Evolutionary conservation across 2,797 vertebrate species (phyloP), one percentile per base, ranked within the genome.

Genomic region (Danio kyathit): DNA sequence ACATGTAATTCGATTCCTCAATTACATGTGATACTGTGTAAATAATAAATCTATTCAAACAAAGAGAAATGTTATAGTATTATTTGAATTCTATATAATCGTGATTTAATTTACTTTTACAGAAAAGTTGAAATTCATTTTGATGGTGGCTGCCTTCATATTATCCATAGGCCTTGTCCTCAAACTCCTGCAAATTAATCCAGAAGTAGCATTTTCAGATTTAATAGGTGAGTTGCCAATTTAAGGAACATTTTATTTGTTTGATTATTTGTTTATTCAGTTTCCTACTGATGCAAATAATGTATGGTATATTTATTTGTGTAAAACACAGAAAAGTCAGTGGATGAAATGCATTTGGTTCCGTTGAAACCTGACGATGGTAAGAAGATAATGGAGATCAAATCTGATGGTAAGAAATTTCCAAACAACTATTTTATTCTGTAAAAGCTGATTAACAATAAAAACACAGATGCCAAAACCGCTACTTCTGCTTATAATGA

Each of bases 161-260:
- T 52, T 77, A 38, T 76, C 49, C 13, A 3, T 60, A 67, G 17
- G 52, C 46, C 29, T 84, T 19, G 11, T 49, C n/a, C 21, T 76
- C 52, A 81, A 38, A 38, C 59, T 64, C n/a, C 49, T 80, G 60
- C 44, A 72, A 21, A 41, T 11, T 2, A 52, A 40, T 19, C 6
- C 49, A n/a, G 43, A 71, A 41, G 44, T 73, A 2, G 46, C 16
- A 16, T 4, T 14, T n/a, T 11, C 51, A 57, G 1, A 46, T 12
- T 8, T 76, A 66, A 21, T 73, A 43, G 78, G 82, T 81, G 17
- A 49, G 73, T 46, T 57, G 41, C 49, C 16, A 51, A 44, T 17
- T 38, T 56, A 38, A 43, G 4, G 12, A 16, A 19, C 9, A 13
- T 7, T 48, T 7, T 4, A 19, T 65, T 2, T 41, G 12, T 19